These are phyloP conservation scores for Syngnathus rostellatus DNA, from an alignment of 2,797 vertebrate genomes.

Conservation along the genomic window DNA sequence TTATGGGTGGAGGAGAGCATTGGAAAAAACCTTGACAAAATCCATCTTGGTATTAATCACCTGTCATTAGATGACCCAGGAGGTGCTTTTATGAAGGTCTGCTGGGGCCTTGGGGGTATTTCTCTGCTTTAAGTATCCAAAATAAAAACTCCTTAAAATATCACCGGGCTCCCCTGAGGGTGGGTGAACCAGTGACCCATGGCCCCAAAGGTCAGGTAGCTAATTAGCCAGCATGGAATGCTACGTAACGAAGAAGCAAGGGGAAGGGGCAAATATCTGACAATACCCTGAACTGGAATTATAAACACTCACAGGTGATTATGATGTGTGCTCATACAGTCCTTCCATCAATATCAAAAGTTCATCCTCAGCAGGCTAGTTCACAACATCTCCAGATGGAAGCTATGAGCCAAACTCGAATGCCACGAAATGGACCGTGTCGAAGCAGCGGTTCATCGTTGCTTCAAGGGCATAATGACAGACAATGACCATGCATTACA, in stretches of 20 bases:
- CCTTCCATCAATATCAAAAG: background rate
- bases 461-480: conserved; percentile 69
- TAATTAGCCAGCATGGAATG: conserved; percentile 74
- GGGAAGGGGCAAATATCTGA: conserved; percentile 35
- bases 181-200: conserved; percentile 43
- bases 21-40: conserved; percentile 11
- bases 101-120: conserved; percentile 36
- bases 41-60: conserved; percentile 48
- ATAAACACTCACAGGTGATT: conserved; percentile 37
- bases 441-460: conserved; percentile 61
- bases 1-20: background rate
- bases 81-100: conserved; percentile 42
- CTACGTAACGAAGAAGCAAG: conserved; percentile 36
- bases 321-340: conserved; percentile 16
- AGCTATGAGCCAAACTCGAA: conserved; percentile 52
- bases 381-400: conserved; percentile 31
- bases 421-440: conserved; percentile 32
- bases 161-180: conserved; percentile 53
- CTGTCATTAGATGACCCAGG: conserved; percentile 52
- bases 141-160: conserved; percentile 60
- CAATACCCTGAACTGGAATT: conserved; percentile 31
- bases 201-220: conserved; percentile 55
- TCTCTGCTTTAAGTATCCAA: conserved; percentile 54
- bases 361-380: background rate
- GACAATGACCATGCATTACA: conserved; percentile 59